These are phyloP conservation scores for Orthosia gothica DNA, from an alignment of 2,888 invertebrate genomes.

Conservation along the genomic window DNA sequence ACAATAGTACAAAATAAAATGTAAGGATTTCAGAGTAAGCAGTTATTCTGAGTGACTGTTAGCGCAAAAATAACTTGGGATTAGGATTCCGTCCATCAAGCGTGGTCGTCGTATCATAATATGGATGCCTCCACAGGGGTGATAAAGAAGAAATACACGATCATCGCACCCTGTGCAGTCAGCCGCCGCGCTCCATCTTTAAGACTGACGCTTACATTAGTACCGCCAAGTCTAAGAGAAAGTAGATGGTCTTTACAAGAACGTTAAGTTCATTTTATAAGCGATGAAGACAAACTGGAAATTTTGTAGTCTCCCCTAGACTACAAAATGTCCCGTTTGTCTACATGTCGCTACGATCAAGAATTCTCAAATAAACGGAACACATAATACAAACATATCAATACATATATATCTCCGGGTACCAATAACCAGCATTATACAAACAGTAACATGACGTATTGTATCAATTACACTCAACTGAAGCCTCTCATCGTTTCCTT, in stretches of 20 bases:
- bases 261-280: neutral
- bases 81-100: neutral
- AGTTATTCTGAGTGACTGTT: neutral
- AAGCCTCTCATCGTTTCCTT: conserved; percentile 21
- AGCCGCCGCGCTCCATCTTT: no score
- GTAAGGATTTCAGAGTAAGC: no score
- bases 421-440: conserved; percentile 3
- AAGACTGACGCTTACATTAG: neutral
- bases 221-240: neutral
- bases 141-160: no score
- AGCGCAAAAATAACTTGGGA: neutral
- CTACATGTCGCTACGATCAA: neutral
- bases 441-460: conserved; percentile 13
- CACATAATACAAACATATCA: neutral
- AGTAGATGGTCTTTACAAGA: no score
- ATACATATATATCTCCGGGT: neutral
- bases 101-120: neutral
- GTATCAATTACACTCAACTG: conserved; percentile 30
- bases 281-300: neutral
- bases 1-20: neutral
- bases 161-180: neutral
- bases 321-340: neutral
- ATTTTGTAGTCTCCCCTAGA: no score
- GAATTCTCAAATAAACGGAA: neutral
- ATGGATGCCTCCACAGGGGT: neutral